Base-by-base conservation (phyloP, 2,888 invertebrate species). In the Hydroisotoma schaefferi region DNA sequence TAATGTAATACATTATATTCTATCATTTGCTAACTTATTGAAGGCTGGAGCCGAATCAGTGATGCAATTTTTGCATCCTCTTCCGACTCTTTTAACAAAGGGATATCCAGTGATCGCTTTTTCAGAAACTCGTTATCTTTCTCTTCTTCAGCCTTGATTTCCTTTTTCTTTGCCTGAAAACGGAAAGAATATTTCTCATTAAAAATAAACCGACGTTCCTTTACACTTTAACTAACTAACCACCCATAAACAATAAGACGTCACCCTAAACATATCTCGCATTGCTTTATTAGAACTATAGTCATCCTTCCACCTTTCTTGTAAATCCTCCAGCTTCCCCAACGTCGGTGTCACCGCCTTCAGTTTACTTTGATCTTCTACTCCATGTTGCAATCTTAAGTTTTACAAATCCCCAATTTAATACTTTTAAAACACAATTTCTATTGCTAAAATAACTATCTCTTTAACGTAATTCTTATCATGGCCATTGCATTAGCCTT, bases 351-450 rank as follows among this genome's bases (percentile, higher is more conserved):
- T 86, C 0, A 86, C 82, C 63, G 81, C 81, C 71, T 85, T 86
- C 0, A 87, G 86, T 18, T 81, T 79, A 71, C 82, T 84, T 61
- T 82, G 81, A 77, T 97, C 97, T 52, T 87, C 86, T 0, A 85
- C 84, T 53, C 88, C 88, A 77, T 99, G 98, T 76, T 99, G 97
- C 69, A 99, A 79, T 76, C 90, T 93, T 20, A 25, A n/a, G n/a
- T n/a, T n/a, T n/a, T n/a, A n/a, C n/a, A n/a, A n/a, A n/a, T n/a
- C n/a, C n/a, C n/a, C n/a, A n/a, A n/a, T n/a, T n/a, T n/a, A n/a
- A n/a, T n/a, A n/a, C n/a, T n/a, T n/a, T n/a, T n/a, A n/a, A n/a
- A n/a, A 43, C 6, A 6, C 18, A 12, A n/a, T n/a, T 8, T 18
- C 20, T 43, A n/a, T 43, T 8, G n/a, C 44, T 6, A 43, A 27